Percentiles rank a stretch among this genome's conserved stretches.
Evolutionary conservation across 2,113 vertebrate species (phyloP).

Genomic region (Lepisosteus osseus): DNA sequence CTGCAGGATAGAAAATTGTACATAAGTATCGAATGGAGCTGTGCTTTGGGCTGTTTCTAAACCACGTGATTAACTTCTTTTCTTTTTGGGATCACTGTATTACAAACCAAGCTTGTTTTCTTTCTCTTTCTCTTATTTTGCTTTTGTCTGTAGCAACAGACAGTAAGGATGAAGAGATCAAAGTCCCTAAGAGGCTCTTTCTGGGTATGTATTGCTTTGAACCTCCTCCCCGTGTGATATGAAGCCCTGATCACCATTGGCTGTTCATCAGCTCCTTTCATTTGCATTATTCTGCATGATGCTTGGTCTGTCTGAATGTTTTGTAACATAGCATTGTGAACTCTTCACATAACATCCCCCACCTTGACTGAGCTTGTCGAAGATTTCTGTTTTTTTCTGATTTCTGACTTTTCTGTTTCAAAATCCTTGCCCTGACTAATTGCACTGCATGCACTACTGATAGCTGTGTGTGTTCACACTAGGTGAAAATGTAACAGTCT

Average conservation of each 20-base stretch:
- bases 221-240: slow-evolving; percentile 34
- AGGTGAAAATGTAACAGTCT: too few relatives aligned
- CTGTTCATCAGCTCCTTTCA: slow-evolving; percentile 11
- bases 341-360: too few relatives aligned
- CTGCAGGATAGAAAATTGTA: too few relatives aligned
- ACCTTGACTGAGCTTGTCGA: too few relatives aligned
- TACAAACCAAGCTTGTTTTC: slow-evolving; percentile 25
- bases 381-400: too few relatives aligned
- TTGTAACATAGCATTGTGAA: too few relatives aligned
- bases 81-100: slow-evolving; percentile 8
- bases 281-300: slow-evolving; percentile 11
- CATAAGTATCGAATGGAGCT: too few relatives aligned
- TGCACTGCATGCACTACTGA: too few relatives aligned
- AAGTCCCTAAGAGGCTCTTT: slow-evolving; percentile 84
- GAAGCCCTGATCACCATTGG: slow-evolving; percentile 33
- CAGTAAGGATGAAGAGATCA: slow-evolving; percentile 93
- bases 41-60: too few relatives aligned
- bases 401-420: too few relatives aligned
- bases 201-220: slow-evolving; percentile 83
- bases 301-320: neutral
- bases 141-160: slow-evolving; percentile 78
- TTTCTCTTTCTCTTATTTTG: slow-evolving; percentile 28
- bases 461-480: too few relatives aligned
- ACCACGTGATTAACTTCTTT: neutral
- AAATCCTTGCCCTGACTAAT: too few relatives aligned